Conservation (phyloP, 2,888 invertebrate species). For the Aricia artaxerxes region DNA sequence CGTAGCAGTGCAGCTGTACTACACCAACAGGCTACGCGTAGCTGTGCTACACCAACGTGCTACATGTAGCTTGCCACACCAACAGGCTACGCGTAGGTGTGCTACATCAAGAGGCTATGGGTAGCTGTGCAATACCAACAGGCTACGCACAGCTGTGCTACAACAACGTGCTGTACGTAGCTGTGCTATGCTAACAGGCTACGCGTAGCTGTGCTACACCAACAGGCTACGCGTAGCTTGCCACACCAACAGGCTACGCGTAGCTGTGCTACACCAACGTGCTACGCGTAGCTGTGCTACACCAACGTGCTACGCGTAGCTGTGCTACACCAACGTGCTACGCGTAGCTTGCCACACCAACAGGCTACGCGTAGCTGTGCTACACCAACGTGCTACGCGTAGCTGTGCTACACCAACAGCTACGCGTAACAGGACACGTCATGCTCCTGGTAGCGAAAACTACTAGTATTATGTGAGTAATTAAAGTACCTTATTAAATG, state of each 20-base stretch:
- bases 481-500: no score
- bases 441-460: no score
- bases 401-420: neutral
- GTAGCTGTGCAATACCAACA: neutral
- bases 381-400: neutral
- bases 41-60: neutral
- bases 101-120: neutral
- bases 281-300: neutral
- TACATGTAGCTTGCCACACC: neutral
- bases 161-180: no score
- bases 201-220: neutral
- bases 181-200: neutral
- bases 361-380: neutral
- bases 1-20: neutral
- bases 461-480: no score
- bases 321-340: no score
- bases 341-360: neutral
- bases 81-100: no score
- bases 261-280: neutral
- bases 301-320: neutral
- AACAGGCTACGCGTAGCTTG: neutral
- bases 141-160: neutral
- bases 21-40: neutral
- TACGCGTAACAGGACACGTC: neutral
- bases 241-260: neutral